These are phyloP conservation scores for Ricordea florida DNA, from an alignment of 92 coral and sea anemone genomes.

Conservation along the genomic window DNA sequence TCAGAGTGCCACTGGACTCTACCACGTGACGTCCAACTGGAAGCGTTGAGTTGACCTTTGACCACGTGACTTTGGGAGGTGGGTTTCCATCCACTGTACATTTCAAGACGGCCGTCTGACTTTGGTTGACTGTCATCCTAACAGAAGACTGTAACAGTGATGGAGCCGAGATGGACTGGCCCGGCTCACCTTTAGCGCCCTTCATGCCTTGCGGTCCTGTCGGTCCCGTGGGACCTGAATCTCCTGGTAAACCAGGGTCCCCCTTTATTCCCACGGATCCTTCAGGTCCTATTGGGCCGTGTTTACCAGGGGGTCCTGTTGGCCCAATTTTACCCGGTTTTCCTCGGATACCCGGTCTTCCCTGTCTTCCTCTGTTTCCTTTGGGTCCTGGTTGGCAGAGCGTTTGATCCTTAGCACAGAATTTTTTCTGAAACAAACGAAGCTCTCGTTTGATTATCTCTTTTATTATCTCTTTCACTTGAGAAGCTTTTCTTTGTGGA, in stretches of 20 bases:
- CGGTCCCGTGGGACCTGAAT: constrained; percentile 49
- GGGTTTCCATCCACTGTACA: constrained; percentile 57
- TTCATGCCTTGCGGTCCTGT: constrained; percentile 48
- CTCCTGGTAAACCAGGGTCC: constrained; percentile 33
- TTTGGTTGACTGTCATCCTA: constrained; percentile 39
- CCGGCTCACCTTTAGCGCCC: constrained; percentile 54
- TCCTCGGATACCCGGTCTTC: constrained; percentile 21
- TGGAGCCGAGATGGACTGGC: constrained; percentile 55
- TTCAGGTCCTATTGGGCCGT: constrained; percentile 50
- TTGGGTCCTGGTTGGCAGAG: constrained; percentile 37
- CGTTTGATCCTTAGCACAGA: constrained; percentile 34
- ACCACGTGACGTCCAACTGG: constrained; percentile 31
- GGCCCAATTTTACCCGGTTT: constrained; percentile 35
- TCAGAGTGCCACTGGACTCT: constrained; percentile 30
- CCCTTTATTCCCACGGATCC: constrained; percentile 39
- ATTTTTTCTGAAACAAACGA: constrained; percentile 18
- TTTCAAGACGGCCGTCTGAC: constrained; percentile 30
- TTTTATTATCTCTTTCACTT: not conserved
- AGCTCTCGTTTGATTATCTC: constrained; percentile 22
- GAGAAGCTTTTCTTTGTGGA: not conserved
- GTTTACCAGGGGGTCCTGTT: constrained; percentile 53
- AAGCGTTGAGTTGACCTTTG: constrained; percentile 24
- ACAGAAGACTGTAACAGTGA: constrained; percentile 12
- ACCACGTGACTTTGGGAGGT: constrained; percentile 55
- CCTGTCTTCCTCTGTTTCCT: constrained; percentile 24